Evolutionary conservation across 2,113 vertebrate genomes (phyloP), one percentile per base, ranked within the genome.

Genomic region (Struthio camelus): DNA sequence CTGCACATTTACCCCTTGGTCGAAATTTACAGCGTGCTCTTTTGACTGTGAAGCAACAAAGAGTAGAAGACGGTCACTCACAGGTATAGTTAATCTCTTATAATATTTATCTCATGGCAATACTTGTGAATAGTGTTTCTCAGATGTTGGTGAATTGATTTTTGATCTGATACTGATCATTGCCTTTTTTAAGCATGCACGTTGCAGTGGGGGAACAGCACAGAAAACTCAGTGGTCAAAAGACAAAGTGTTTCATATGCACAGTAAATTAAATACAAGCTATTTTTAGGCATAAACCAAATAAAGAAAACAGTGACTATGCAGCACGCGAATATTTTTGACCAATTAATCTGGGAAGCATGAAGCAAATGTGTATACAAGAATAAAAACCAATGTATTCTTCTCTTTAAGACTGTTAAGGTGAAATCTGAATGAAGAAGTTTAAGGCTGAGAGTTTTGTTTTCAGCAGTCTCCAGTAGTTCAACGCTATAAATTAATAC

Each of bases 1-100:
- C 97, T 99, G 99, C 96, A 98, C 98, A 2, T 98, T 99, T 14
- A 99, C 98, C 19, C 72, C 98, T 42, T 99, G 99, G 99, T 99
- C 99, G 87, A 99, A 98, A 91, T 99, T 99, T 91, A 98, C 99
- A 2, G 96, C 98, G 2, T 99, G 99, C 85, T 96, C 97, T 1
- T 62, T 88, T 9, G 98, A 98, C 80, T 99, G 99, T 92, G 98
- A 97, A 92, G 95, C 98, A 77, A 96, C 91, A 10, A 98, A 96
- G n/a, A 98, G 87, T 9, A 98, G 99, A 72, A 98, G 97, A 44
- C 97, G 99, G 20, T 98, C 98, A 1, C 98, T 99, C 72, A 98
- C 99, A 98, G 99, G 99, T 99, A 97, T 1, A 75, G 11, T 72
- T 36, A 12, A 16, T 51, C 11, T 94, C 70, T 71, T 34, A 11